Base-by-base conservation (phyloP, 2,797 vertebrate species). In the Tragopan temminckii region DNA sequence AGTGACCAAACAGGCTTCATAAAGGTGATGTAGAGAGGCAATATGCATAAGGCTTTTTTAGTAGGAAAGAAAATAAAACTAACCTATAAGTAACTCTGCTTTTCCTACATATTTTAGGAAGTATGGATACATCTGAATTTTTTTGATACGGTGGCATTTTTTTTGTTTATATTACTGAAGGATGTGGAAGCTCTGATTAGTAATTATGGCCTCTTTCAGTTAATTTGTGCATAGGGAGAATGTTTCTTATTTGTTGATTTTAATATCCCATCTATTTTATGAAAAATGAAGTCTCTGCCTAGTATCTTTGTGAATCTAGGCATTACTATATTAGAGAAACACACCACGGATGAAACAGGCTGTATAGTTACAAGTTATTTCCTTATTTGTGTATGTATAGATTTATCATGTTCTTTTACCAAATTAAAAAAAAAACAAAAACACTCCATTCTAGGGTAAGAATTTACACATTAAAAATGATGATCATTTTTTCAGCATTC, bases 371-470 rank as follows among this genome's bases (percentile, higher is more conserved):
- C 9, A 71, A 23, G 18, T 24, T 31, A 85, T 63, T 72, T 52
- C 27, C 27, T 36, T 0, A 1, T 38, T 27, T 5, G 8, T 8
- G 1, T 33, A 29, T n/a, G 17, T 25, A 35, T n/a, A 27, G 7
- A 29, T 76, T 75, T 70, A 55, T 38, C 75, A 53, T 40, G 0
- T 21, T 59, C 5, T 55, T 78, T 66, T 55, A 20, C 1, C 46
- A 36, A 76, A 71, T 79, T 83, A 25, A 48, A 48, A 48, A 33
- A 29, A 42, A 76, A 61, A 3, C 1, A n/a, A 90, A 50, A 2
- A 2, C 8, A 67, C 6, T n/a, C 21, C 11, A 24, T 14, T 31
- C 4, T 29, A 35, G 0, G 7, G 5, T 58, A 45, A 42, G 5
- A 64, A 40, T 62, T 53, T 11, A 7, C 78, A 63, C 2, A 42